Evolutionary conservation across 2,888 invertebrate species (phyloP).

Genomic region (Stenoptilia bipunctidactyla): DNA sequence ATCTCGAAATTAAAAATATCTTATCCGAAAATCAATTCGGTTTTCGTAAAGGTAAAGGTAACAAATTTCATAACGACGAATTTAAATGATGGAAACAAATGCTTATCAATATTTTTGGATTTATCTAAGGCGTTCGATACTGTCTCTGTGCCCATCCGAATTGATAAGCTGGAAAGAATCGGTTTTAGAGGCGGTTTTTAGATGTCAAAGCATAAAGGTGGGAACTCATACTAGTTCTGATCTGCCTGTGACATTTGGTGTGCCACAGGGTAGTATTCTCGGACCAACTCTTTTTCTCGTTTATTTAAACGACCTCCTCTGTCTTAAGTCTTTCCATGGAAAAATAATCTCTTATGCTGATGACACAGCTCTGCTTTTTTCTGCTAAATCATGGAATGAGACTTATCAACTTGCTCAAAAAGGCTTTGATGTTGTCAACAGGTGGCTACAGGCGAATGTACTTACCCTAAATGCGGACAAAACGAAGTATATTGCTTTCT

Average conservation of each 20-base stretch:
- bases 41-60: not conserved
- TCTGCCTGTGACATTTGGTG: not conserved
- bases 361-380: not conserved
- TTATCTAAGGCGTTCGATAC: not conserved
- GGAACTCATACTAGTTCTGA: not conserved
- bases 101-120: not conserved
- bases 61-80: not conserved
- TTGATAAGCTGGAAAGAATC: not conserved
- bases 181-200: not conserved
- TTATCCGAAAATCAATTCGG: no score
- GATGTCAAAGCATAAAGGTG: not conserved
- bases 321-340: not conserved
- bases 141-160: not conserved
- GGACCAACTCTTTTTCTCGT: not conserved
- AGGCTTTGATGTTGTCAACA: not conserved
- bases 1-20: not conserved
- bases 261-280: not conserved
- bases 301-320: not conserved
- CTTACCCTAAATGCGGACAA: not conserved
- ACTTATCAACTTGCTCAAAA: not conserved
- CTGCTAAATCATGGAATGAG: not conserved
- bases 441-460: not conserved
- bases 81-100: not conserved
- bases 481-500: not conserved
- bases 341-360: not conserved